Percentiles rank a stretch among this genome's conserved stretches.
phyloP scores from a whole-genome alignment of 1,140 invertebrate species.

The Nylanderia fulva region DNA sequence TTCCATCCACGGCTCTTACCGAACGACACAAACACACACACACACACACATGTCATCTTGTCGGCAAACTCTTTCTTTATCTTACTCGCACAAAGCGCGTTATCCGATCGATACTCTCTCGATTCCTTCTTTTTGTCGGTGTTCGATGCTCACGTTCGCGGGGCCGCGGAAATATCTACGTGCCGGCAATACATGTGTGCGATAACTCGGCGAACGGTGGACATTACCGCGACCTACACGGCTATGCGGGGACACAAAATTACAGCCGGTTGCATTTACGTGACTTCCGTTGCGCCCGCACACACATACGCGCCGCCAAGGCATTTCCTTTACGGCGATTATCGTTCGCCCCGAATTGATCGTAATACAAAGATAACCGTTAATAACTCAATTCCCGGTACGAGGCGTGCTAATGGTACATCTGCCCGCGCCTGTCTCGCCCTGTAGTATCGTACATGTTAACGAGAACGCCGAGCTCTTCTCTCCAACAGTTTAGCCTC shows the following conservation, averaged over 20 bases:
- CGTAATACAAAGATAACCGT: conserved; percentile 77
- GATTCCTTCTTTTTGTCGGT: conserved; percentile 18
- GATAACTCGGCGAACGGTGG: conserved; percentile 68
- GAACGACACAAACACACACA: neutral
- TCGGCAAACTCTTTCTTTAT: conserved; percentile 14
- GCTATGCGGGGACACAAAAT: conserved; percentile 65
- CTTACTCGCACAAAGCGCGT: conserved; percentile 37
- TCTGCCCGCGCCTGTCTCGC: conserved; percentile 33
- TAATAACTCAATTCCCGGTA: conserved; percentile 72
- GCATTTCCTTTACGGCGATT: conserved; percentile 73
- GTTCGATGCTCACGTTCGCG: conserved; percentile 42
- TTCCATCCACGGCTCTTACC: neutral
- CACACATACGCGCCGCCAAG: conserved; percentile 44
- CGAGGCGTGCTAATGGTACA: conserved; percentile 64
- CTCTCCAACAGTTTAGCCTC: neutral
- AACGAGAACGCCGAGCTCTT: conserved; percentile 43
- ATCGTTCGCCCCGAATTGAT: conserved; percentile 77
- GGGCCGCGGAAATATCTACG: conserved; percentile 50
- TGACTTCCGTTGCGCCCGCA: conserved; percentile 55
- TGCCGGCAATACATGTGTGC: conserved; percentile 36
- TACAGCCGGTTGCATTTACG: conserved; percentile 72
- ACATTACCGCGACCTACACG: conserved; percentile 64
- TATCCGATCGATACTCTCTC: conserved; percentile 38
- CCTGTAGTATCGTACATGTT: conserved; percentile 42
- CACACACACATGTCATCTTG: conserved; percentile 29